Percentiles rank a stretch among this genome's conserved stretches.
Conservation (phyloP, 2,888 invertebrate genomes). For the Lasioglossum morio region DNA sequence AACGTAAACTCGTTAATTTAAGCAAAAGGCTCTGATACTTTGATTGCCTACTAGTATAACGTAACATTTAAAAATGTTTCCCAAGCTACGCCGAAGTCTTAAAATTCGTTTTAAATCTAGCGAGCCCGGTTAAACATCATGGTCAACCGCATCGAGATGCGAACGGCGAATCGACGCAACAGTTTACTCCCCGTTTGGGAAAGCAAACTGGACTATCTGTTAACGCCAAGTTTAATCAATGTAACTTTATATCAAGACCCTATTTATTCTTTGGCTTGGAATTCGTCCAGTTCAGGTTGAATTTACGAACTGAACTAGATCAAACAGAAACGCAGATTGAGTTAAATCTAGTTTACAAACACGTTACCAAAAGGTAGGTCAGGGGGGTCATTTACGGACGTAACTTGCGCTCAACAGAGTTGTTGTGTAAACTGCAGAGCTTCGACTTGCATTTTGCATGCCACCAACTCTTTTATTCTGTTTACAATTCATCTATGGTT, state of each 20-base stretch:
- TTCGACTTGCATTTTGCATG: constrained; percentile 17
- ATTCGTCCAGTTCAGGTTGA: constrained; percentile 26
- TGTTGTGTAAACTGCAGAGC: constrained; percentile 8
- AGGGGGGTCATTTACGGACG: constrained; percentile 17
- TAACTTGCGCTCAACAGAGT: constrained; percentile 15
- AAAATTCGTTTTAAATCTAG: neutral
- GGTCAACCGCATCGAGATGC: constrained; percentile 7
- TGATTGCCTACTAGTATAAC: neutral
- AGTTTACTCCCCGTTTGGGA: constrained; percentile 10
- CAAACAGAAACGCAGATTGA: constrained; percentile 38
- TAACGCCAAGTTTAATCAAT: constrained; percentile 19
- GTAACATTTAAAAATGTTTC: neutral
- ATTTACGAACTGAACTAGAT: constrained; percentile 23
- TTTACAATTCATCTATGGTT: constrained; percentile 8
- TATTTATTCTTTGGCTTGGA: constrained; percentile 30
- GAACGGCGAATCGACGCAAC: neutral
- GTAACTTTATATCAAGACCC: constrained; percentile 21
- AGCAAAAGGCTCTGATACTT: neutral
- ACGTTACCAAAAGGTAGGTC: constrained; percentile 32
- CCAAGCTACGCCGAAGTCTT: neutral
- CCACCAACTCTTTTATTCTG: constrained; percentile 24
- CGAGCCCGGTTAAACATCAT: neutral
- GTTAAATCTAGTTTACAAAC: constrained; percentile 44
- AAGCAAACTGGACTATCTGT: constrained; percentile 2
- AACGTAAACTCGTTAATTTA: neutral